These are phyloP conservation scores for Thamnaconus septentrionalis DNA, from an alignment of 2,113 vertebrate species.

Conservation along the genomic window DNA sequence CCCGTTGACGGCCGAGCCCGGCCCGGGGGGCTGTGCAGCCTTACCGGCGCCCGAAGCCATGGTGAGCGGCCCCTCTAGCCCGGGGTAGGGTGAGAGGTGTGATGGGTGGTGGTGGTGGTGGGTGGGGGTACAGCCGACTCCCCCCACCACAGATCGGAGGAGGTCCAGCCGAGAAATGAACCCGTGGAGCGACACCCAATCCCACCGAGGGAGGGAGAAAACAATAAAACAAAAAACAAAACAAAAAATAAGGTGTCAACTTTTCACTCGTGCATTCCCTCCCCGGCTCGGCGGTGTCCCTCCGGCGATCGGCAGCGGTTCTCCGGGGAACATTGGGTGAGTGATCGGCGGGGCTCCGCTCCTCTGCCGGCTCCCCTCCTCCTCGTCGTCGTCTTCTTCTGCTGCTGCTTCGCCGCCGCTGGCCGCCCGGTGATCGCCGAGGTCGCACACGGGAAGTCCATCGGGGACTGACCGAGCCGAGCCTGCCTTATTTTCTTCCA, in stretches of 20 bases:
- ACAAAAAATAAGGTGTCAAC: slow-evolving; percentile 50
- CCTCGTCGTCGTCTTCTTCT: slow-evolving; percentile 57
- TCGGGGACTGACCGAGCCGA: slow-evolving; percentile 51
- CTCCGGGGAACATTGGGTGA: slow-evolving; percentile 49
- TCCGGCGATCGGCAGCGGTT: slow-evolving; percentile 48
- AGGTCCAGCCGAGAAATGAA: not conserved
- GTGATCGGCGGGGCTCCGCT: slow-evolving; percentile 62
- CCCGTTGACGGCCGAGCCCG: slow-evolving; percentile 74
- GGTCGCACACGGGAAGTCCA: slow-evolving; percentile 72
- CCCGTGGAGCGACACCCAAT: too few species aligned
- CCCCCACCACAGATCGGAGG: slow-evolving; percentile 27
- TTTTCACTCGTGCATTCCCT: slow-evolving; percentile 57
- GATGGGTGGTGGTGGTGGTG: too few species aligned
- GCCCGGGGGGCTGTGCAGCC: slow-evolving; percentile 73
- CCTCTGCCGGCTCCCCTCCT: slow-evolving; percentile 18
- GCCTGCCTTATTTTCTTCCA: slow-evolving; percentile 44
- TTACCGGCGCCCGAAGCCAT: slow-evolving; percentile 87
- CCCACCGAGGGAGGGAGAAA: not conserved
- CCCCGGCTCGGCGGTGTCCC: slow-evolving; percentile 41
- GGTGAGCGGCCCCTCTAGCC: slow-evolving; percentile 41
- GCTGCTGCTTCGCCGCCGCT: slow-evolving; percentile 54
- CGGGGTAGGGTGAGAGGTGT: too few species aligned
- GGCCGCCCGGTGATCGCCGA: slow-evolving; percentile 65
- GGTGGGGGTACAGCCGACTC: not conserved
- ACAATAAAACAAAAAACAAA: slow-evolving; percentile 46